Conservation (phyloP, 2,888 invertebrate species). For the Neoascia interrupta region DNA sequence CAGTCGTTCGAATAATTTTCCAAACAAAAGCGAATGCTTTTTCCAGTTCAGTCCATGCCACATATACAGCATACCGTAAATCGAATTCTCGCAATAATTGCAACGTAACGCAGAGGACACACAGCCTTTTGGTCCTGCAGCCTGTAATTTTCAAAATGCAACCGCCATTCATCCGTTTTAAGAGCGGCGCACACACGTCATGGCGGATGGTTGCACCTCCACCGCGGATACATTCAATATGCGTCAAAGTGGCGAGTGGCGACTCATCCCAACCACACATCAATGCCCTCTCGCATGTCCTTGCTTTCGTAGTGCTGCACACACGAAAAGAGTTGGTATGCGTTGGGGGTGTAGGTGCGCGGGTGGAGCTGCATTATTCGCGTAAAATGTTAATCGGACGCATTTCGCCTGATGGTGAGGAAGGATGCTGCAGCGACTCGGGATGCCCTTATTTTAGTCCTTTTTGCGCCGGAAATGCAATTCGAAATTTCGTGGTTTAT, state of each 20-base stretch:
- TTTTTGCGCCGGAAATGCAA: slow-evolving; percentile 62
- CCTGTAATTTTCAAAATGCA: slow-evolving; percentile 59
- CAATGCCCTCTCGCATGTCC: slow-evolving; percentile 40
- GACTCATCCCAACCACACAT: slow-evolving; percentile 54
- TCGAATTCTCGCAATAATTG: slow-evolving; percentile 66
- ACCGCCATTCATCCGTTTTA: slow-evolving; percentile 55
- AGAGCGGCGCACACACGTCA: slow-evolving; percentile 1
- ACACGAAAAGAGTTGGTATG: slow-evolving; percentile 34
- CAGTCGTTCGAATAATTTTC: too few relatives aligned
- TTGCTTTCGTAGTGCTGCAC: too few relatives aligned
- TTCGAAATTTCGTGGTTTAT: slow-evolving; percentile 70
- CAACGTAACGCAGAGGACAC: slow-evolving; percentile 35
- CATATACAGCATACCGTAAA: slow-evolving; percentile 63
- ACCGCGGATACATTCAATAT: slow-evolving; percentile 52
- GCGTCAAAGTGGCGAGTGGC: slow-evolving; percentile 40
- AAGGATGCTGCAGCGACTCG: not conserved
- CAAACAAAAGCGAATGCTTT: too few relatives aligned
- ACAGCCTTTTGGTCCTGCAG: not conserved
- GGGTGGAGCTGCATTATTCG: too few relatives aligned
- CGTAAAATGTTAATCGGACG: slow-evolving; percentile 61
- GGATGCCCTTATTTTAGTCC: slow-evolving; percentile 5
- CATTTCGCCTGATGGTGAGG: slow-evolving; percentile 14
- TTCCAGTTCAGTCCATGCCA: too few relatives aligned
- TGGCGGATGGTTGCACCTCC: slow-evolving; percentile 7
- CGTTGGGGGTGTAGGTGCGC: slow-evolving; percentile 1